Evolutionary conservation across 2,797 vertebrate genomes (phyloP).

Genomic region (Cuculus canorus): DNA sequence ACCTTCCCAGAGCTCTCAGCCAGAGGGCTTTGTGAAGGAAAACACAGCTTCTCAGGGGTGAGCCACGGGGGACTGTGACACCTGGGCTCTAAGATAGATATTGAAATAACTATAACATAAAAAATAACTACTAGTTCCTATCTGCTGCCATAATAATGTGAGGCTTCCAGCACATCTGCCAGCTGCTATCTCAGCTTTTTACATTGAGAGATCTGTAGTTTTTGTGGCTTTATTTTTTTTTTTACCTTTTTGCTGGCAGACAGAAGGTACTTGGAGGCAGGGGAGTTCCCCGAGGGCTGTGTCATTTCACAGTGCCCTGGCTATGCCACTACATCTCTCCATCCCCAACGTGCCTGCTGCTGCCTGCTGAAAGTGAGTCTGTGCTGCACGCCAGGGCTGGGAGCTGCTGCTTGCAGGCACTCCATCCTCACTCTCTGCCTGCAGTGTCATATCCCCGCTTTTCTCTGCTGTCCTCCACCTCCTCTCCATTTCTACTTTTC

Average conservation of each 20-base stretch:
- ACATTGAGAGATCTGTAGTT: rapidly evolving
- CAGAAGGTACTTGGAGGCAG: background rate
- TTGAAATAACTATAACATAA: background rate
- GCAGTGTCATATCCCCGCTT: rapidly evolving
- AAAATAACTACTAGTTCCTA: background rate
- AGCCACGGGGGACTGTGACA: background rate
- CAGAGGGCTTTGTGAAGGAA: background rate
- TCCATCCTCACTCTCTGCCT: background rate
- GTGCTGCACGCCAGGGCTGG: background rate
- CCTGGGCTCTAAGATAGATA: background rate
- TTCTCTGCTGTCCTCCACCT: background rate
- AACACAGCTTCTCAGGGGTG: background rate
- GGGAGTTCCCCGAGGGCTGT: too few species aligned
- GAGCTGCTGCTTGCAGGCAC: background rate
- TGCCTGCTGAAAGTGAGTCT: constrained; percentile 36
- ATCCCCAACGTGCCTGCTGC: constrained; percentile 37
- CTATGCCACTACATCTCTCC: too few species aligned
- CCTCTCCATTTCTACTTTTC: background rate
- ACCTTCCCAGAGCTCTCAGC: background rate
- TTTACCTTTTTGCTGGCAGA: background rate
- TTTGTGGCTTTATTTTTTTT: background rate
- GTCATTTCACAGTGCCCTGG: background rate
- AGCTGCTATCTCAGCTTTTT: background rate
- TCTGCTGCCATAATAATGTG: background rate
- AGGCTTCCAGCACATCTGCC: background rate